These are phyloP conservation scores for Azorinus chamasolen DNA, from an alignment of 2,888 invertebrate genomes.

Conservation along the genomic window DNA sequence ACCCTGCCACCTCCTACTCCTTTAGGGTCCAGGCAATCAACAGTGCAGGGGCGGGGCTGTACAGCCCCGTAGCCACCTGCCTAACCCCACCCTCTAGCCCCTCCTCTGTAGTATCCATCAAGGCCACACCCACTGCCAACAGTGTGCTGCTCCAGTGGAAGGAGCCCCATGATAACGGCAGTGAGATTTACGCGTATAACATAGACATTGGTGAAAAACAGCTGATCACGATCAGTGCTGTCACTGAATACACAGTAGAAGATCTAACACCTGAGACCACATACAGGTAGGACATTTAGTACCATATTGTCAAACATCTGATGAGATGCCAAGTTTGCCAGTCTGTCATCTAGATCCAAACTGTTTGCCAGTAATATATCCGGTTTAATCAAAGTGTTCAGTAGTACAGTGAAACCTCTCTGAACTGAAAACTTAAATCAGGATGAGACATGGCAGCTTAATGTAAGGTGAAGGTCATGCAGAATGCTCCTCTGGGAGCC, in stretches of 20 bases:
- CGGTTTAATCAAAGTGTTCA: too few relatives aligned
- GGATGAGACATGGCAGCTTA: too few relatives aligned
- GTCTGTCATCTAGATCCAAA: too few relatives aligned
- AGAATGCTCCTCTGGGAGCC: too few relatives aligned
- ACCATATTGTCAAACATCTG: too few relatives aligned
- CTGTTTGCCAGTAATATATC: too few relatives aligned
- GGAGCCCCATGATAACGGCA: constrained; percentile 92
- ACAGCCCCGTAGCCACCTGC: constrained; percentile 90
- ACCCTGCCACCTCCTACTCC: constrained; percentile 93
- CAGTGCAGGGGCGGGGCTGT: constrained; percentile 92
- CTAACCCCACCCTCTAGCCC: constrained; percentile 94
- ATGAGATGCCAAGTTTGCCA: too few relatives aligned
- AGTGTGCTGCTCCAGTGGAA: constrained; percentile 90
- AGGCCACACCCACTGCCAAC: constrained; percentile 89
- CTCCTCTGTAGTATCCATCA: constrained; percentile 88
- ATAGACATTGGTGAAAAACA: constrained; percentile 89
- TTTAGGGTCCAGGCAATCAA: constrained; percentile 94
- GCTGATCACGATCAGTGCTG: constrained; percentile 77
- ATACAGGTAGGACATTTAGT: constrained; percentile 89
- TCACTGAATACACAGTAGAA: constrained; percentile 88
- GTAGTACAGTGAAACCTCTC: too few relatives aligned
- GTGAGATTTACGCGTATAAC: constrained; percentile 92
- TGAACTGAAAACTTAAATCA: too few relatives aligned
- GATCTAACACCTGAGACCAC: constrained; percentile 92
- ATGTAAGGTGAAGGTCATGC: too few relatives aligned